A percentile compares a stretch with the other conserved stretches of the same genome.
Conservation (phyloP, 2,888 invertebrate species). For the Dryobota labecula region DNA sequence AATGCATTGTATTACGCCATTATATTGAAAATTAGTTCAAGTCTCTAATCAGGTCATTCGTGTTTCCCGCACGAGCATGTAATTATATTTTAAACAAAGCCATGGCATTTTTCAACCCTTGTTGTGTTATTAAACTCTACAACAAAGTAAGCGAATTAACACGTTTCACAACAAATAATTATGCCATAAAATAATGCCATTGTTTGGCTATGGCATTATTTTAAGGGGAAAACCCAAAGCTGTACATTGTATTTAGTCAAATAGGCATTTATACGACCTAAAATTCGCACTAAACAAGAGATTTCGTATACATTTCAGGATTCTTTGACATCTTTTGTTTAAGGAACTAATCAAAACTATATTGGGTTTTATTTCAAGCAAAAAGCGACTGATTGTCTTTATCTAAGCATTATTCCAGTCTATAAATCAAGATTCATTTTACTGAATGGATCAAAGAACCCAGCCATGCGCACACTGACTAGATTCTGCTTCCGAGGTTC, state of each 20-base stretch:
- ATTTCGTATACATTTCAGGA: not conserved
- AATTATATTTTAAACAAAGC: slow-evolving; percentile 34
- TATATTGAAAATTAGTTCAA: slow-evolving; percentile 46
- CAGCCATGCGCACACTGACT: slow-evolving; percentile 49
- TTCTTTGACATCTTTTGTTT: not conserved
- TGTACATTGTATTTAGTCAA: not conserved
- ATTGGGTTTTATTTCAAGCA: slow-evolving; percentile 1
- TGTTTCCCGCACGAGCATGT: slow-evolving; percentile 37
- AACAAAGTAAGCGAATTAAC: not conserved
- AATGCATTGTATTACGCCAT: slow-evolving; percentile 13
- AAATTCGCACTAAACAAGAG: not conserved
- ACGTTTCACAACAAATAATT: too few relatives aligned
- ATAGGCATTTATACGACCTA: not conserved
- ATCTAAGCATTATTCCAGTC: slow-evolving; percentile 34
- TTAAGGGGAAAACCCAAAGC: too few relatives aligned
- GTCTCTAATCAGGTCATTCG: slow-evolving; percentile 50
- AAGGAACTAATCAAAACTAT: not conserved
- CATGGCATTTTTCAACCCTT: slow-evolving; percentile 1
- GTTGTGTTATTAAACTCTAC: not conserved
- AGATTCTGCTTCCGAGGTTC: slow-evolving; percentile 28
- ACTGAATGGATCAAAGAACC: slow-evolving; percentile 46
- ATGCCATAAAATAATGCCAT: too few relatives aligned
- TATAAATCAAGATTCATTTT: slow-evolving; percentile 42
- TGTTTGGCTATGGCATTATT: not conserved
- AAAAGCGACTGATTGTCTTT: slow-evolving; percentile 12